Conservation (phyloP, 2,888 invertebrate species). For the Sphaerophoria rueppellii region DNA sequence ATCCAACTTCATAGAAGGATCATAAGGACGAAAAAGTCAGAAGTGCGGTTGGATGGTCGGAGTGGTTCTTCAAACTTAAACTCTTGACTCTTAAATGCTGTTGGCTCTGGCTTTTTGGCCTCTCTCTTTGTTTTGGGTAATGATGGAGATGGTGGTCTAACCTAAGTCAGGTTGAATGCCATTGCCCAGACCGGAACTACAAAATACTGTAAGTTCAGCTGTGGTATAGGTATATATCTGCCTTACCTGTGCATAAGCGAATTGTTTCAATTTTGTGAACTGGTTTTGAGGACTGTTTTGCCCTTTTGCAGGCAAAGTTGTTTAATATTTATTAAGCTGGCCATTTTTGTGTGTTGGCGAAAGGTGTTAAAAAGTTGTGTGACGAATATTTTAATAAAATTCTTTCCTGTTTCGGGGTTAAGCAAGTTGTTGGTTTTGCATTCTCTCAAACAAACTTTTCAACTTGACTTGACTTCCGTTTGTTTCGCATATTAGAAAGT, state of each 20-base stretch:
- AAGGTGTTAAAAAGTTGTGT: slow-evolving; percentile 62
- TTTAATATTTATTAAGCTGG: slow-evolving; percentile 45
- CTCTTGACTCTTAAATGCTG: slow-evolving; percentile 30
- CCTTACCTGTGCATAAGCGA: not conserved
- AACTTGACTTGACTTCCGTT: not conserved
- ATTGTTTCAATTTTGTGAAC: slow-evolving; percentile 37
- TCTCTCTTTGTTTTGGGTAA: not conserved
- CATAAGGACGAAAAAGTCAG: slow-evolving; percentile 22
- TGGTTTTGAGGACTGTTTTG: slow-evolving; percentile 8
- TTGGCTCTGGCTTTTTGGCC: slow-evolving; percentile 18
- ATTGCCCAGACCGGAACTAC: slow-evolving; percentile 44
- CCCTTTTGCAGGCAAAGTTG: not conserved
- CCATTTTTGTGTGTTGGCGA: slow-evolving; percentile 36
- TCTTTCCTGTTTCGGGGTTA: slow-evolving; percentile 6
- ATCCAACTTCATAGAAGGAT: slow-evolving; percentile 10
- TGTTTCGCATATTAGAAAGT: not conserved
- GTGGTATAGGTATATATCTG: not conserved
- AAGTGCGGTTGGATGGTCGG: slow-evolving; percentile 38
- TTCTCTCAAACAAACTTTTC: slow-evolving; percentile 1
- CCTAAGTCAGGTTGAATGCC: slow-evolving; percentile 61
- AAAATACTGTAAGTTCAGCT: not conserved
- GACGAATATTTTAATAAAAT: slow-evolving; percentile 57
- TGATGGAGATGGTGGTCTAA: slow-evolving; percentile 45
- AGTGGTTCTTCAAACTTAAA: slow-evolving; percentile 56
- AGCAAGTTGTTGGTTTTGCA: not conserved